Conservation (phyloP, 2,888 invertebrate species). For the Campoletis raptor region DNA sequence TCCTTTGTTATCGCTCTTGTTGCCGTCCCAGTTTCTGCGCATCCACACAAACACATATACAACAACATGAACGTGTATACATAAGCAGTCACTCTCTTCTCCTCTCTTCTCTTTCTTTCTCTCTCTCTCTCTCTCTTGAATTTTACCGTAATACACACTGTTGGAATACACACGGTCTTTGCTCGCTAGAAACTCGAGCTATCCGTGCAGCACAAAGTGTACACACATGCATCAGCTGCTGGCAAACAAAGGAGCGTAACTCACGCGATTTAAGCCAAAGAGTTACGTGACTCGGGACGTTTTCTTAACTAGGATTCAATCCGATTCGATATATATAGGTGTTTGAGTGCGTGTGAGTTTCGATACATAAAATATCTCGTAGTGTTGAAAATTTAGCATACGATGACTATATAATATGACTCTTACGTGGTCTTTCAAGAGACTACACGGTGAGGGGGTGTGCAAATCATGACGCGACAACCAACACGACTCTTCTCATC, state of each 20-base stretch:
- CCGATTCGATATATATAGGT: not conserved
- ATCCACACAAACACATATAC: constrained; percentile 78
- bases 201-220: constrained; percentile 48
- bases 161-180: constrained; percentile 3
- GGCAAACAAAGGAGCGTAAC: constrained; percentile 24
- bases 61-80: constrained; percentile 59
- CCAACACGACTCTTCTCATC: constrained; percentile 10
- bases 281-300: not conserved
- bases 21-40: constrained; percentile 82
- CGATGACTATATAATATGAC: constrained; percentile 25
- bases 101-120: not conserved
- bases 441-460: constrained; percentile 31
- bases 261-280: not conserved
- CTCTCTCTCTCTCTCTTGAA: not conserved
- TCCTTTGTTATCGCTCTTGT: constrained; percentile 81
- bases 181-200: constrained; percentile 59
- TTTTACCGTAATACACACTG: constrained; percentile 12
- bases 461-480: constrained; percentile 55
- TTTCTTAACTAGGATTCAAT: not conserved
- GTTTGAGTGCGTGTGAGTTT: not conserved
- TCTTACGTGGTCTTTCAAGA: constrained; percentile 44
- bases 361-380: not conserved
- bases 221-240: not conserved
- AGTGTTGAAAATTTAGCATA: constrained; percentile 3
- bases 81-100: not conserved